A percentile compares a stretch with the other conserved stretches of the same genome.
These are phyloP conservation scores for Perizoma flavofasciatum DNA, from an alignment of 2,888 invertebrate species.

Conservation along the genomic window DNA sequence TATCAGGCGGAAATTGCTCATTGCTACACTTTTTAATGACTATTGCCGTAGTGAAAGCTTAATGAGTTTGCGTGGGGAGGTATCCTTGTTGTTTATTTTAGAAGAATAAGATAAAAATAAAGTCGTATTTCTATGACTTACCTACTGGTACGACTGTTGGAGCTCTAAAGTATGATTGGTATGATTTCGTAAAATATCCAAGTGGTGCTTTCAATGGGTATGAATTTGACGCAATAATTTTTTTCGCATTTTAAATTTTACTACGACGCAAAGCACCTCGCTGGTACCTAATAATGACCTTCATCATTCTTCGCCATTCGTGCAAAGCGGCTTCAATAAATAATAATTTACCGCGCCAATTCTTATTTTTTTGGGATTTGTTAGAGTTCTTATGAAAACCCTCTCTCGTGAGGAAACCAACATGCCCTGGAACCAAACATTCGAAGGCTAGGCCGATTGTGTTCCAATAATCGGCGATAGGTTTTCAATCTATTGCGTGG, in stretches of 20 bases:
- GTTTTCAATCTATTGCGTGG: too few relatives aligned
- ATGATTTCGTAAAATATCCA: too few relatives aligned
- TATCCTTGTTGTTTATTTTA: constrained; percentile 28
- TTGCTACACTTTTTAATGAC: constrained; percentile 75
- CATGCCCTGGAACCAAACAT: too few relatives aligned
- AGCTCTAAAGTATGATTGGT: too few relatives aligned
- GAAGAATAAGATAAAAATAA: constrained; percentile 1
- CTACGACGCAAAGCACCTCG: constrained; percentile 2
- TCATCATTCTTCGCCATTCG: constrained; percentile 43
- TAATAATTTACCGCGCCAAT: constrained; percentile 38
- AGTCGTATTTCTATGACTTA: background rate
- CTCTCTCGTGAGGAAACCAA: too few relatives aligned
- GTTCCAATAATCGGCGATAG: too few relatives aligned
- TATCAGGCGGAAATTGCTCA: constrained; percentile 70
- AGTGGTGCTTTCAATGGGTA: too few relatives aligned
- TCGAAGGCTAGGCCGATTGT: too few relatives aligned
- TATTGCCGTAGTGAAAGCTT: constrained; percentile 73
- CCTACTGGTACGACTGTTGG: background rate
- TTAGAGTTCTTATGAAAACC: too few relatives aligned
- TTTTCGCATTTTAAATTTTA: background rate
- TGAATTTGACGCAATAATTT: too few relatives aligned
- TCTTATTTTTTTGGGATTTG: too few relatives aligned
- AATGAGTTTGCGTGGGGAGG: constrained; percentile 62
- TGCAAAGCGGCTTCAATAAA: constrained; percentile 45
- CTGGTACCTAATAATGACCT: constrained; percentile 38